Evolutionary conservation across 2,113 vertebrate species (phyloP).

Genomic region (Toxostoma redivivum): DNA sequence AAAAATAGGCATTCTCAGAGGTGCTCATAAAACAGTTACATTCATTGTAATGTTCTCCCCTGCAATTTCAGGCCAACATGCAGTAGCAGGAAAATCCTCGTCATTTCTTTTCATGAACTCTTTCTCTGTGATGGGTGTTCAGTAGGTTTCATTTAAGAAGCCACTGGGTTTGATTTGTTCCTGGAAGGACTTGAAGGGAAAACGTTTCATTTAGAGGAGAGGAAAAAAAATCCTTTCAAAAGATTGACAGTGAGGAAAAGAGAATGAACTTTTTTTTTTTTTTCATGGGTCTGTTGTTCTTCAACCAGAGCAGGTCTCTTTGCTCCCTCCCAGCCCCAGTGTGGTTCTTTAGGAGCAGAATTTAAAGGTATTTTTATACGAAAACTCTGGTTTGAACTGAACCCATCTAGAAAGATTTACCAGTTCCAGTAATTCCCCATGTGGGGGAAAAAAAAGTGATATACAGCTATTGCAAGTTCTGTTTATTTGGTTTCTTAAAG

Average conservation of each 20-base stretch:
- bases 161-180: not conserved
- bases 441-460: not conserved
- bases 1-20: not conserved
- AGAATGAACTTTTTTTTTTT: not conserved
- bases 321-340: not conserved
- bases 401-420: not conserved
- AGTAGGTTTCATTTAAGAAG: not conserved
- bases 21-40: not conserved
- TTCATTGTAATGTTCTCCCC: not conserved
- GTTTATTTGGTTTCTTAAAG: not conserved
- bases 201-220: not conserved
- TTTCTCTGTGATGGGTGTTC: not conserved
- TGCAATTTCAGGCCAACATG: not conserved
- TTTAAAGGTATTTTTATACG: not conserved
- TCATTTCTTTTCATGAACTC: not conserved
- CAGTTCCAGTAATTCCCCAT: not conserved
- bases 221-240: not conserved
- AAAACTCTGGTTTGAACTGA: not conserved
- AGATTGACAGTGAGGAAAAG: not conserved
- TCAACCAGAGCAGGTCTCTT: not conserved
- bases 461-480: not conserved
- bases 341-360: accelerated
- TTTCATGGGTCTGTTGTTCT: not conserved
- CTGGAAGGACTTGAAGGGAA: not conserved
- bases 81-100: not conserved